These are phyloP conservation scores for Gallinago paraguaiae DNA, from an alignment of 2,113 vertebrate genomes.

Conservation along the genomic window DNA sequence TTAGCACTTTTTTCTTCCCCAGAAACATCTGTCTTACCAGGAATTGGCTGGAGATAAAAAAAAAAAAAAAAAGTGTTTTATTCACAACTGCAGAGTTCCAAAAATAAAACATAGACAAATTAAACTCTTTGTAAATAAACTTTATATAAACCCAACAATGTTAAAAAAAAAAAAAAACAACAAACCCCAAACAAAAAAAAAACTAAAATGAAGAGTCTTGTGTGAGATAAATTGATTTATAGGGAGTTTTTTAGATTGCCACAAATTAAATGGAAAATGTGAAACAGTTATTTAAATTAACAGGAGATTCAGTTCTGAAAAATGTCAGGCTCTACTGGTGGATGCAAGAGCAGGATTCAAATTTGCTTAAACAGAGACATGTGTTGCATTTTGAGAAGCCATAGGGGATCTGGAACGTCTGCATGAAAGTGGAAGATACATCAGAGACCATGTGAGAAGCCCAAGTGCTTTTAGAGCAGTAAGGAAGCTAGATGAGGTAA, in stretches of 20 bases:
- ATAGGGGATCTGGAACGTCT: not conserved
- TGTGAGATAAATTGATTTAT: not conserved
- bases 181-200: not conserved
- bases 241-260: not conserved
- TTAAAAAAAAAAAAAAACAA: not conserved
- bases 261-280: not conserved
- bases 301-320: not conserved
- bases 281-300: not conserved
- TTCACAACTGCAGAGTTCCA: not conserved
- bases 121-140: not conserved
- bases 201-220: not conserved
- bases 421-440: not conserved
- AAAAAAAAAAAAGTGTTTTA: not conserved
- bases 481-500: not conserved
- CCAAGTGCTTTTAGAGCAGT: not conserved
- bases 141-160: not conserved
- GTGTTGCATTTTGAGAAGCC: not conserved
- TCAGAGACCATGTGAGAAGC: not conserved
- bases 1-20: not conserved
- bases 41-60: not conserved
- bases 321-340: not conserved
- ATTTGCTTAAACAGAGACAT: not conserved
- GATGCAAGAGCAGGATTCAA: not conserved
- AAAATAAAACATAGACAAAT: not conserved
- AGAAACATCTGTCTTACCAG: conserved; percentile 10